Conservation (phyloP, 2,888 invertebrate species). For the Hoplodrina ambigua region DNA sequence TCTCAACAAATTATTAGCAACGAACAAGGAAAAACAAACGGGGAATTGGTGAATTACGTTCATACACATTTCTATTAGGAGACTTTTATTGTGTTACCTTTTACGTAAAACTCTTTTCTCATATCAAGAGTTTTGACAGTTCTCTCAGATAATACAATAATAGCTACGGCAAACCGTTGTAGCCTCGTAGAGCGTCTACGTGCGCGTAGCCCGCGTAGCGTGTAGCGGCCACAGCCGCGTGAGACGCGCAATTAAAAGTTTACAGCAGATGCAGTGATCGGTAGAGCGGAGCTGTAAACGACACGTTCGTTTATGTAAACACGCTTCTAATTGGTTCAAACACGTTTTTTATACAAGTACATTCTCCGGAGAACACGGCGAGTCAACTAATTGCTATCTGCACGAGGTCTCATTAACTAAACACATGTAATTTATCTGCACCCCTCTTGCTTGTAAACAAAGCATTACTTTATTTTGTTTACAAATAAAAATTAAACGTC, state of each 20-base stretch:
- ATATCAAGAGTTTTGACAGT: conserved; percentile 51
- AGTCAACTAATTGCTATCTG: conserved; percentile 59
- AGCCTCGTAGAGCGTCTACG: conserved; percentile 61
- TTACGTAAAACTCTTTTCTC: conserved; percentile 53
- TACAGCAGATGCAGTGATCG: conserved; percentile 72
- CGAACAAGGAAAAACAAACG: conserved; percentile 33
- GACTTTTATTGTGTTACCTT: conserved; percentile 50
- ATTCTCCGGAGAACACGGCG: conserved; percentile 34
- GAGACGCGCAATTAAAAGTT: conserved; percentile 79
- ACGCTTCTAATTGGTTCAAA: conserved; percentile 73
- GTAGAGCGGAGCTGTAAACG: conserved; percentile 75
- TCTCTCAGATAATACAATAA: conserved; percentile 51
- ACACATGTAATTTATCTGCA: conserved; percentile 53
- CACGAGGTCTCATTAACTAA: conserved; percentile 51
- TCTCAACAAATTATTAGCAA: conserved; percentile 45
- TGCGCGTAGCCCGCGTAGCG: conserved; percentile 53
- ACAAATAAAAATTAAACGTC: conserved; percentile 13
- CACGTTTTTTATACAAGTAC: conserved; percentile 58
- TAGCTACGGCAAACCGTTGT: conserved; percentile 49
- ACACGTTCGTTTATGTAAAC: conserved; percentile 72
- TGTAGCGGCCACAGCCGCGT: conserved; percentile 43
- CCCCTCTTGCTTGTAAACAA: conserved; percentile 17
- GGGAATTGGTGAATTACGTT: conserved; percentile 29
- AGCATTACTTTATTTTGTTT: conserved; percentile 4
- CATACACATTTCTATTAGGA: conserved; percentile 34